Percentiles rank a stretch among this genome's conserved stretches.
Evolutionary conservation across 2,888 invertebrate genomes (phyloP).

Genomic region (Caenorhabditis macrosperma): DNA sequence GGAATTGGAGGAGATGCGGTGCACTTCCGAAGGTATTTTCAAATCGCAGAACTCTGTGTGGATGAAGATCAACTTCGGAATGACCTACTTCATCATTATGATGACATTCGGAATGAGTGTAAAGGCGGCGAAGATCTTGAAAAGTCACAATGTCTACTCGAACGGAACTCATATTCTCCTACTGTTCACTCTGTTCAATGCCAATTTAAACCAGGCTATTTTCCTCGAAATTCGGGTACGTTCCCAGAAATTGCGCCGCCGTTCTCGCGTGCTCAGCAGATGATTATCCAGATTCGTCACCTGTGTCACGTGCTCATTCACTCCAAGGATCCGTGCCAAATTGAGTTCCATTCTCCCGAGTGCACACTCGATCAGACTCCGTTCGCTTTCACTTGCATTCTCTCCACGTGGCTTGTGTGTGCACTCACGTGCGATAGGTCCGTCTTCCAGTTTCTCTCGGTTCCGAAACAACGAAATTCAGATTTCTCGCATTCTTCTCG

Average conservation of each 20-base stretch:
- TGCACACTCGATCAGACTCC: slow-evolving; percentile 29
- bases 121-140: slow-evolving; percentile 28
- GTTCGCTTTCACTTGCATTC: slow-evolving; percentile 13
- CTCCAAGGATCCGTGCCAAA: slow-evolving; percentile 35
- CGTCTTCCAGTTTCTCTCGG: neutral
- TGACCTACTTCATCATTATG: slow-evolving; percentile 3
- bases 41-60: slow-evolving; percentile 31
- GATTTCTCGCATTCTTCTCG: slow-evolving; percentile 17
- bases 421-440: slow-evolving; percentile 35
- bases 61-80: slow-evolving; percentile 25
- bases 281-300: slow-evolving; percentile 25
- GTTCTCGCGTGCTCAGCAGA: no score
- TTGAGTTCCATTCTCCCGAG: slow-evolving; percentile 38
- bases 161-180: slow-evolving; percentile 30
- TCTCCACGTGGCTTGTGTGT: slow-evolving; percentile 17
- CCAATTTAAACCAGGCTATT: slow-evolving; percentile 26
- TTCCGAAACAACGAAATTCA: neutral
- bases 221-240: slow-evolving; percentile 29
- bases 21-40: slow-evolving; percentile 45
- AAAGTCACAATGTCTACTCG: slow-evolving; percentile 40
- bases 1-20: slow-evolving; percentile 33
- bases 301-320: slow-evolving; percentile 14
- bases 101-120: slow-evolving; percentile 9
- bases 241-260: no score
- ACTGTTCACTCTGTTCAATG: slow-evolving; percentile 22